Conservation (phyloP, 1,140 invertebrate species). For the Drosophila pandora region DNA sequence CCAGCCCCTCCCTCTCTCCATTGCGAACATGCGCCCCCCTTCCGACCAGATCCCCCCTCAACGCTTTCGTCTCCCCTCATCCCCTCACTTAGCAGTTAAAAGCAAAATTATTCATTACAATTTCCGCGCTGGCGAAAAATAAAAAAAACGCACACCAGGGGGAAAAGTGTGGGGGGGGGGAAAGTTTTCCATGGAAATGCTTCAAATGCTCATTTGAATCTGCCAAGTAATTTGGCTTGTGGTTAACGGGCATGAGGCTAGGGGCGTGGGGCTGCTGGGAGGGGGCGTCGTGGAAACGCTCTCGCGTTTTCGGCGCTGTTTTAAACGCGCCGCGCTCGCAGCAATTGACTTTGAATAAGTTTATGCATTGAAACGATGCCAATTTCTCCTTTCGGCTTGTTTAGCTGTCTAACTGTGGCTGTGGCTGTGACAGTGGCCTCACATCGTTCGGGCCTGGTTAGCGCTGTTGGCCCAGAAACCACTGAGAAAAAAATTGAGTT, state of each 20-base stretch:
- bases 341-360: conserved; percentile 79
- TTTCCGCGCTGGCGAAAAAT: conserved; percentile 66
- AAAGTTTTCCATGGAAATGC: conserved; percentile 78
- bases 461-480: conserved; percentile 28
- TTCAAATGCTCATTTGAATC: conserved; percentile 78
- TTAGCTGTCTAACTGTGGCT: conserved; percentile 38
- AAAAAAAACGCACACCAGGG: conserved; percentile 36
- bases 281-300: conserved; percentile 9
- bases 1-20: not conserved
- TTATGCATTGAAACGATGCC: conserved; percentile 72
- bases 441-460: conserved; percentile 60
- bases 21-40: not conserved
- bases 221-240: conserved; percentile 56
- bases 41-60: not conserved
- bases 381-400: conserved; percentile 49
- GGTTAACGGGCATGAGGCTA: conserved; percentile 8
- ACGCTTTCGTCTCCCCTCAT: conserved; percentile 4
- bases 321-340: conserved; percentile 39
- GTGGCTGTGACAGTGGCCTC: conserved; percentile 66
- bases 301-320: conserved; percentile 52
- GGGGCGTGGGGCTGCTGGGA: not conserved
- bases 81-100: conserved; percentile 51
- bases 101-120: conserved; percentile 80
- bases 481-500: not conserved
- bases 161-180: conserved; percentile 15